Percentiles rank a stretch among this genome's conserved stretches.
phyloP scores from a whole-genome alignment of 2,888 invertebrate species.

The Drosophila phalerata region DNA sequence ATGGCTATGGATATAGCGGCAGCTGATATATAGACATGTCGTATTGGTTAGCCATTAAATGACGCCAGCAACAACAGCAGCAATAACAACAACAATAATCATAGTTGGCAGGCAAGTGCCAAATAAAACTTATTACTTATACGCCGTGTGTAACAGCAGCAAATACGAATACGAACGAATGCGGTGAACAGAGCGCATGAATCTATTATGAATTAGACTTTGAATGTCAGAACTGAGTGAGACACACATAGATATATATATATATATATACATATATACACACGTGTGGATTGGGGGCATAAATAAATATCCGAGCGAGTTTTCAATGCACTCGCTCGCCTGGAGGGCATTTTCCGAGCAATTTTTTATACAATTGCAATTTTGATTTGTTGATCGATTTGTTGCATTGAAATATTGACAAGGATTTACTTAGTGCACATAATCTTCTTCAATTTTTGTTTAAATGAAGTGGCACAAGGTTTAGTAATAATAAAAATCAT shows the following conservation, averaged over 20 bases:
- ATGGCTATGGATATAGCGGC: slow-evolving; percentile 46
- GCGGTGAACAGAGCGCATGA: slow-evolving; percentile 58
- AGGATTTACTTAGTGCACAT: slow-evolving; percentile 24
- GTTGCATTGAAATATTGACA: slow-evolving; percentile 37
- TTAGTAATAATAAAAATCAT: slow-evolving; percentile 13
- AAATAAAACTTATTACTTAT: slow-evolving; percentile 82
- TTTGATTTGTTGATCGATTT: slow-evolving; percentile 47
- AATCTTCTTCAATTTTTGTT: not conserved
- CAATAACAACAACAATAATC: slow-evolving; percentile 40
- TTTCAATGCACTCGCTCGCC: slow-evolving; percentile 35
- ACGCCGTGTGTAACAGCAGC: slow-evolving; percentile 67
- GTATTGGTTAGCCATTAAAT: slow-evolving; percentile 82
- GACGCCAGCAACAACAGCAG: slow-evolving; percentile 61
- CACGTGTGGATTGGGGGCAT: slow-evolving; percentile 36
- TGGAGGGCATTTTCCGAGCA: slow-evolving; percentile 59
- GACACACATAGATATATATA: slow-evolving; percentile 23
- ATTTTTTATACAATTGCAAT: slow-evolving; percentile 53
- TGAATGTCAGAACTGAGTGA: slow-evolving; percentile 68
- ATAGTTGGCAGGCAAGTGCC: slow-evolving; percentile 78
- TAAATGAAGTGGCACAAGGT: slow-evolving; percentile 36
- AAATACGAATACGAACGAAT: slow-evolving; percentile 19
- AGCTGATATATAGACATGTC: slow-evolving; percentile 65
- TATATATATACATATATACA: not conserved
- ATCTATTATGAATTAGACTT: slow-evolving; percentile 82
- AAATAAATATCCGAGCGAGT: slow-evolving; percentile 67